Conservation (phyloP, 2,113 vertebrate species). For the Andinoacara biseriatus region DNA sequence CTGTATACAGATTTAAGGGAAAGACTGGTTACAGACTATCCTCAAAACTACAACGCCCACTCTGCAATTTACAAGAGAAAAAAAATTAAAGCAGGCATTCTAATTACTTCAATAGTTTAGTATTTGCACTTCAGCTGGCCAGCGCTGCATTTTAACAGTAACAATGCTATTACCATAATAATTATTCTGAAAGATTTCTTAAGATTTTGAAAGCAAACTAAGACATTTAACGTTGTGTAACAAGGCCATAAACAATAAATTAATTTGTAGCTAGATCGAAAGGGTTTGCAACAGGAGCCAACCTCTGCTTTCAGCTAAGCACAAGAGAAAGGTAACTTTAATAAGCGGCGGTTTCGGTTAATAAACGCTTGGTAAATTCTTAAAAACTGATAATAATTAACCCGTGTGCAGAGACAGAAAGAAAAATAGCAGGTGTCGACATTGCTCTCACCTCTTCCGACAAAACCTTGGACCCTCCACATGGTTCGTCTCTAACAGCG, state of each 20-base stretch:
- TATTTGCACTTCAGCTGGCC: neutral
- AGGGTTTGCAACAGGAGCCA: neutral
- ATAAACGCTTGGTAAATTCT: neutral
- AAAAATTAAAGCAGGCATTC: neutral
- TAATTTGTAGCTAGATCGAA: neutral
- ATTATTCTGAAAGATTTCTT: neutral
- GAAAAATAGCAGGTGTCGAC: neutral
- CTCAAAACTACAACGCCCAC: neutral
- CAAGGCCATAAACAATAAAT: too few species aligned
- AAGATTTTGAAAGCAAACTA: neutral
- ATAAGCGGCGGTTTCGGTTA: neutral
- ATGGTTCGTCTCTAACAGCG: conserved; percentile 48
- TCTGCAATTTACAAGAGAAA: neutral
- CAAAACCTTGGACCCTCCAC: conserved; percentile 79
- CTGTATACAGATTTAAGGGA: neutral
- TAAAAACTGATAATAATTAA: neutral
- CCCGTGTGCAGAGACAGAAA: neutral
- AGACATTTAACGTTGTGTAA: neutral
- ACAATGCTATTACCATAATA: neutral
- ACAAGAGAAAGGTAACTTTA: neutral
- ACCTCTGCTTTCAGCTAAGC: neutral
- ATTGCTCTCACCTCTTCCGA: conserved; percentile 76
- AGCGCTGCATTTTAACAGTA: neutral
- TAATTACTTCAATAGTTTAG: neutral
- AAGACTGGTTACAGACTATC: neutral